phyloP scores from a whole-genome alignment of 92 coral and sea anemone genomes.

The Bergia sp. region DNA sequence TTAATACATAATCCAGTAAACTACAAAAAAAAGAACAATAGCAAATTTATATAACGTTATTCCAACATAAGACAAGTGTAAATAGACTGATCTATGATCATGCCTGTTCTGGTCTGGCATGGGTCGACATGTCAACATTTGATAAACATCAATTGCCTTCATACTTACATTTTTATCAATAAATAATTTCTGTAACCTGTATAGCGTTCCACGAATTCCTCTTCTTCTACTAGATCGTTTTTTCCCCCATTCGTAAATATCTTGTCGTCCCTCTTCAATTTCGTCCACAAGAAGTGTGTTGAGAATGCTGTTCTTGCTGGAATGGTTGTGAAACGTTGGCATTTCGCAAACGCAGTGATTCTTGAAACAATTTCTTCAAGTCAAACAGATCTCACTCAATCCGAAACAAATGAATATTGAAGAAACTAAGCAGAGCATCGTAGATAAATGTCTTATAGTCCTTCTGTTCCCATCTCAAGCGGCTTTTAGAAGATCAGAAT shows the following conservation, averaged over 20 bases:
- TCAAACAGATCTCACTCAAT: background rate
- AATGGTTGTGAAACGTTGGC: constrained; percentile 53
- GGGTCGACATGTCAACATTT: too few relatives aligned
- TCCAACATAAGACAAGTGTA: too few relatives aligned
- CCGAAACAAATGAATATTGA: background rate
- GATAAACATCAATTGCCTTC: background rate
- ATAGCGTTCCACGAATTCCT: constrained; percentile 87
- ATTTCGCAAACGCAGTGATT: background rate
- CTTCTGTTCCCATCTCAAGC: background rate
- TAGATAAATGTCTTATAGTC: background rate
- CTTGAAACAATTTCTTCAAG: background rate
- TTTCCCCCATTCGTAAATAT: constrained; percentile 93
- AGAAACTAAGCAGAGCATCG: background rate
- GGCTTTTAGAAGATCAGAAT: background rate
- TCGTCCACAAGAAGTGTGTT: constrained; percentile 67
- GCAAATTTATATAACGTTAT: too few relatives aligned
- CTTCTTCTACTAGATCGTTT: constrained; percentile 64
- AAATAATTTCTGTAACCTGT: constrained; percentile 79
- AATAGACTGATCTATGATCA: too few relatives aligned
- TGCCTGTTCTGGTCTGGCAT: too few relatives aligned
- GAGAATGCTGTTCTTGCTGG: constrained; percentile 67
- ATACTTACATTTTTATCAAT: constrained; percentile 86
- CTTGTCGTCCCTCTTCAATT: constrained; percentile 83
- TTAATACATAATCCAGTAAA: too few relatives aligned
- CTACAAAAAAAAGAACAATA: too few relatives aligned